Base-by-base conservation (phyloP, 2,797 vertebrate genomes). In the Geotrypetes seraphini region DNA sequence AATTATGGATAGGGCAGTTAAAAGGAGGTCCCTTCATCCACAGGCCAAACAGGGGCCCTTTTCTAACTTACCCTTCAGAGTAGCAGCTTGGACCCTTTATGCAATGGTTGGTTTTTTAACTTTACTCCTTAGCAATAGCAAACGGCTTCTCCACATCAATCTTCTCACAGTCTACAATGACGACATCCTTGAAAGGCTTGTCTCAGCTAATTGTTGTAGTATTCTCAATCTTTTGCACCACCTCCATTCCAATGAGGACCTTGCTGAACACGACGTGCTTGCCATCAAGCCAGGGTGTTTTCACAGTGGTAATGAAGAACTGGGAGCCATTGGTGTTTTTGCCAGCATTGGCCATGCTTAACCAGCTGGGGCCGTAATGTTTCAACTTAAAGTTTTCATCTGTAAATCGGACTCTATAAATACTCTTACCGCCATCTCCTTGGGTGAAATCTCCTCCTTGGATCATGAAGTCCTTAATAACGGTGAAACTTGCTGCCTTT, bases 311-410 rank as follows among this genome's bases (percentile, higher is more conserved):
- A 74, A 99, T 90, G 71, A 99, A 99, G 79, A 99, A 99, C 73
- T 99, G 96, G 12, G 96, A 99, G 10, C 96, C 95, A 0, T 99
- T 99, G 7, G 96, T 99, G 71, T 99, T 95, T 55, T 96, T 97
- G 56, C 95, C 95, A 0, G 96, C 92, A 0, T 99, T 99, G 31
- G 96, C 96, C 96, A 99, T 99, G 81, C 95, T 97, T 43, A 99
- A 79, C 96, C 96, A 99, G 21, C 88, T 86, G 0, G 87, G 49
- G 4, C 88, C 89, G 0, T 93, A 92, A 48, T 99, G 96, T 73
- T 97, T 98, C 75, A 99, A 85, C 71, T 97, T 98, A 75, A 99
- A 99, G 83, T 99, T 99, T 79, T 99, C 95, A 0, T 99, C 96
- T 0, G 93, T 87, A 51, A 99, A 99, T 20, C 89, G 89, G 17